Evolutionary conservation across 2,797 vertebrate species (phyloP), one percentile per base, ranked within the genome.

Genomic region (Chiroxiphia lanceolata): DNA sequence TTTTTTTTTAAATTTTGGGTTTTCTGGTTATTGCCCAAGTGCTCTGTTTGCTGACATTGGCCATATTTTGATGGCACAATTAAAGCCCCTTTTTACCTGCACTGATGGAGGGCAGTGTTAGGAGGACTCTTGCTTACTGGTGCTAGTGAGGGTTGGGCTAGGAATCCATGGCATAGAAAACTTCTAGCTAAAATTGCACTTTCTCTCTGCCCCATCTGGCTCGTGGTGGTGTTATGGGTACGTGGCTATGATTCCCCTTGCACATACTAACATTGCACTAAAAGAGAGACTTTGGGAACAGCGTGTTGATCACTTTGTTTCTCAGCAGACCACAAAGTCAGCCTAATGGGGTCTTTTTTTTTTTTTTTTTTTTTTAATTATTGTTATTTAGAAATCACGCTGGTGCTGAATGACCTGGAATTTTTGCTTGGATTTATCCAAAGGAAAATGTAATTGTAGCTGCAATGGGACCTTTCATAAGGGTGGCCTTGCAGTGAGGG

Each of bases 381-480:
- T 86, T 96, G 5, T 96, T 96, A 86, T 94, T 95, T 95, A 83
- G 70, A 75, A 95, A 89, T 87, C 72, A 72, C n/a, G 93, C 91
- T 96, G 97, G 96, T 97, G 97, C 95, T 96, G 94, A 94, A 87
- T 91, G 96, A 92, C 90, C 92, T 96, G 93, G 93, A 94, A 93
- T 91, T 95, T 95, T 93, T 93, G 93, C 95, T 96, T 97, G 89
- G 92, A 93, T 96, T 90, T 94, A 96, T 96, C 95, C 87, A 94
- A 96, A 96, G 81, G 94, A 96, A 97, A 96, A 93, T 69, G 83
- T 93, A 97, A 94, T 57, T 91, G 94, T 63, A 87, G 93, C 92
- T 93, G 90, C 92, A 89, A 51, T 1, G 87, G 91, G 69, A 94
- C 95, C 90, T 89, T 90, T 84, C 86, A 88, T 89, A 96, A 93